Conservation (phyloP, 2,113 vertebrate genomes). For the Lophius piscatorius region DNA sequence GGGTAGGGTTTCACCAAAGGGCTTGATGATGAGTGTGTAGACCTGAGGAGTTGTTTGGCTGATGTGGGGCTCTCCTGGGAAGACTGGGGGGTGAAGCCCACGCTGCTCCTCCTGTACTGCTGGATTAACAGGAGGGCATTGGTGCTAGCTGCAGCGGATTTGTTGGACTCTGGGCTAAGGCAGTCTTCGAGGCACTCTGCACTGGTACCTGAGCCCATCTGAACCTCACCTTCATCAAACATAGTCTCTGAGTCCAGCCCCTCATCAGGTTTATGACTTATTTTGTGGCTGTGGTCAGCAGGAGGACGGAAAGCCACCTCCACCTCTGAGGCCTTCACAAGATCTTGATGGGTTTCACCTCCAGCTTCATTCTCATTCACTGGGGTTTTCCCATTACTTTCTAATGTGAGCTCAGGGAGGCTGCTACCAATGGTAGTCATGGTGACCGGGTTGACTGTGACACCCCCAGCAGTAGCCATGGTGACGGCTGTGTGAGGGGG, state of each 20-base stretch:
- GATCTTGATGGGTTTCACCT: conserved; percentile 15
- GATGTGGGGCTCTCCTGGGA: conserved; percentile 77
- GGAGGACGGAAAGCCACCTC: neutral
- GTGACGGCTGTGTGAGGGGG: conserved; percentile 43
- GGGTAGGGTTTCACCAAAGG: conserved; percentile 85
- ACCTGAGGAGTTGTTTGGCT: conserved; percentile 81
- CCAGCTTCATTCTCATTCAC: conserved; percentile 28
- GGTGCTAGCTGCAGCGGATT: neutral
- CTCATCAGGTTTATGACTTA: conserved; percentile 31
- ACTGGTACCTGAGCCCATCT: conserved; percentile 43
- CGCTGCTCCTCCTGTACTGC: conserved; percentile 59
- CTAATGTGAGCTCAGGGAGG: conserved; percentile 60
- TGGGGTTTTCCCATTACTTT: conserved; percentile 47
- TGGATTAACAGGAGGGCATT: conserved; percentile 3
- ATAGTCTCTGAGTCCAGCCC: conserved; percentile 27
- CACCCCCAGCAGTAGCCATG: conserved; percentile 47
- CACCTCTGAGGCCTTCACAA: neutral
- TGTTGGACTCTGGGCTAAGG: conserved; percentile 36
- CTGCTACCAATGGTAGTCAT: conserved; percentile 65
- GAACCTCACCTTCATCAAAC: conserved; percentile 47
- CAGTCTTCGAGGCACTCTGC: conserved; percentile 66
- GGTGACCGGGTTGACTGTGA: conserved; percentile 51
- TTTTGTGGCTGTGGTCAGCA: conserved; percentile 16
- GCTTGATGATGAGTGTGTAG: conserved; percentile 46
- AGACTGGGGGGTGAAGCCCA: conserved; percentile 38